Base-by-base conservation (phyloP, 2,113 vertebrate genomes). In the Hippoglossus stenolepis region DNA sequence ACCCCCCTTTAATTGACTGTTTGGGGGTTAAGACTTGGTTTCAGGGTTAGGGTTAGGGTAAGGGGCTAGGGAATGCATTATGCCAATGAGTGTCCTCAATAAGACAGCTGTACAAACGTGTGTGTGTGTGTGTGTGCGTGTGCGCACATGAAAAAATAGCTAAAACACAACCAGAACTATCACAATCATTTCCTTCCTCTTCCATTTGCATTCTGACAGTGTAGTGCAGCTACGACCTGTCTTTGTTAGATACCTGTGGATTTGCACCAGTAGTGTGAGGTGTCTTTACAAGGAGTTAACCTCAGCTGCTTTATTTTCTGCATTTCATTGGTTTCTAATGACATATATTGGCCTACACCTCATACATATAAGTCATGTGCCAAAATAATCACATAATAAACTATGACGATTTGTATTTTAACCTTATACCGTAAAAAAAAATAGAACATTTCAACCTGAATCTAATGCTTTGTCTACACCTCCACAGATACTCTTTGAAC, bases 61-160 rank as follows among this genome's bases (percentile, higher is more conserved):
- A 7, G 31, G 31, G 31, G 31, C 31, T 31, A 7, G 1, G 31
- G 6, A 31, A 31, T 24, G 6, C 31, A 31, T 31, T 31, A 31
- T 31, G 31, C 31, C 31, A 31, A 31, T 7, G 31, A 31, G 31
- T 31, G 6, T 31, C 31, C 31, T 31, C 31, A 31, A 6, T 31
- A 31, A 7, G 31, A 31, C 0, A 31, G 31, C 6, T 31, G 31
- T 31, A 31, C 31, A 31, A 31, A 31, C 5, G 56, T 66, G 47
- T 63, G 68, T 67, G 67, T 10, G 18, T 31, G 57, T 5, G 31
- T 58, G 23, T 65, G 35, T 61, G 57, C 54, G 53, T 74, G 47
- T 61, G 47, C 57, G 68, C 61, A 56, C 8, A 9, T 31, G 49
- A 3, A 24, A 11, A 14, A 53, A 14, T 26, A 11, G 21, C 8